These are phyloP conservation scores for Dryomyza anilis DNA, from an alignment of 2,888 invertebrate species.

Conservation along the genomic window DNA sequence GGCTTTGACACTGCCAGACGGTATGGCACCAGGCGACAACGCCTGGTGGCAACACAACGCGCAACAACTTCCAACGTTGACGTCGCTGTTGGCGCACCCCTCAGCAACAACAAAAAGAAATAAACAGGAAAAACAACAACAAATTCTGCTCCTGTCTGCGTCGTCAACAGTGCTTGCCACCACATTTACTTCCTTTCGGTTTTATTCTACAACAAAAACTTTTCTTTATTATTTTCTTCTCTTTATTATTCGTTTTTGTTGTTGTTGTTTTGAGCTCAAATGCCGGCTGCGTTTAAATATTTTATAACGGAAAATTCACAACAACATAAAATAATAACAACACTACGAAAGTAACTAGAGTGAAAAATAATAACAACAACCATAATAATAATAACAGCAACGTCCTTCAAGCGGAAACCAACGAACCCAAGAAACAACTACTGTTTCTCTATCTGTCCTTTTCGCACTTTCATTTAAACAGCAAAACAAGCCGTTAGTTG, in stretches of 20 bases:
- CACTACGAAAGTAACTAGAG: slow-evolving; percentile 8
- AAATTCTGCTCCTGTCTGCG: too few relatives aligned
- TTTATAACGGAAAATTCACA: slow-evolving; percentile 10
- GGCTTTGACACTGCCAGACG: too few relatives aligned
- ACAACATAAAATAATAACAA: neutral
- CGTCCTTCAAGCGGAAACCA: slow-evolving; percentile 22
- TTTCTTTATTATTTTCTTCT: neutral
- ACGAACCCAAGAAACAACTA: neutral
- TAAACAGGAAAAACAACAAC: neutral
- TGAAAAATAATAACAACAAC: neutral
- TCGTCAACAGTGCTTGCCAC: slow-evolving; percentile 3
- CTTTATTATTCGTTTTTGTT: slow-evolving; percentile 16
- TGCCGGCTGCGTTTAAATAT: neutral
- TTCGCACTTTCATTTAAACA: neutral
- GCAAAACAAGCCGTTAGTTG: slow-evolving; percentile 5
- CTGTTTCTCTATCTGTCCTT: neutral
- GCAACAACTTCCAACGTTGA: too few relatives aligned
- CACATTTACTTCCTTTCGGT: neutral
- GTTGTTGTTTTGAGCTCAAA: slow-evolving; percentile 18
- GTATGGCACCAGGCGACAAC: too few relatives aligned
- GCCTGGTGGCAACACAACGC: too few relatives aligned
- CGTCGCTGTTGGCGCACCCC: too few relatives aligned
- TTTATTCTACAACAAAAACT: neutral
- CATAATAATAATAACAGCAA: neutral
- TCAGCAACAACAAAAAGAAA: neutral